Base-by-base conservation (phyloP, 2,888 invertebrate genomes). In the Lasiommata megera region DNA sequence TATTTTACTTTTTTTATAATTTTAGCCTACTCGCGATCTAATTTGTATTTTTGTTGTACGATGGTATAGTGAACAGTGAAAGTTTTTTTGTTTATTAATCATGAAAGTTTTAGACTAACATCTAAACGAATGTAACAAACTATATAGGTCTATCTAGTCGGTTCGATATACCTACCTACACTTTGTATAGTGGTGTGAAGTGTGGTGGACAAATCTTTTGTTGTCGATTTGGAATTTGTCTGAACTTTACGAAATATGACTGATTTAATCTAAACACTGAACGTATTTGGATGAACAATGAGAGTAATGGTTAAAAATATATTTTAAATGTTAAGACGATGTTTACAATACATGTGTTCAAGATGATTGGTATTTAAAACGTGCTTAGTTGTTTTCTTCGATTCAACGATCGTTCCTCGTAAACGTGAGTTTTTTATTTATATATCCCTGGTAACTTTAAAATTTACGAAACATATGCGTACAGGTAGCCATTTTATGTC, bases 271-370 rank as follows among this genome's bases (percentile, higher is more conserved):
- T 43, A 12, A 7, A 23, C n/a, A n/a, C 11, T 60, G 18, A 12
- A 28, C 50, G 37, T 11, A 36, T 12, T 17, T 7, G 37, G n/a
- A 11, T 40, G 18, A 11, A 18, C 69, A 70, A 78, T 80, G 79
- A 68, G 70, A 67, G 69, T 55, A 69, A 74, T 58, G 67, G 73
- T 69, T 72, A 75, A 60, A 68, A 74, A 71, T 79, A 73, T 66
- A 76, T 76, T 74, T 74, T 77, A 77, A 73, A 69, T 62, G 65
- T 71, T 67, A 68, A 66, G 67, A 79, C 70, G 66, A 78, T 84
- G 83, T 70, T 60, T 72, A 67, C 64, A 55, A 29, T 29, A 16
- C 11, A 63, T 71, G 63, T 71, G 64, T 70, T 67, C 61, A 69
- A 66, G 67, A 64, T 66, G 69, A 73, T 68, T 74, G 52, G 67